Percentiles rank a stretch among this genome's conserved stretches.
phyloP scores from a whole-genome alignment of 2,797 vertebrate genomes.

The Crotalus adamanteus region DNA sequence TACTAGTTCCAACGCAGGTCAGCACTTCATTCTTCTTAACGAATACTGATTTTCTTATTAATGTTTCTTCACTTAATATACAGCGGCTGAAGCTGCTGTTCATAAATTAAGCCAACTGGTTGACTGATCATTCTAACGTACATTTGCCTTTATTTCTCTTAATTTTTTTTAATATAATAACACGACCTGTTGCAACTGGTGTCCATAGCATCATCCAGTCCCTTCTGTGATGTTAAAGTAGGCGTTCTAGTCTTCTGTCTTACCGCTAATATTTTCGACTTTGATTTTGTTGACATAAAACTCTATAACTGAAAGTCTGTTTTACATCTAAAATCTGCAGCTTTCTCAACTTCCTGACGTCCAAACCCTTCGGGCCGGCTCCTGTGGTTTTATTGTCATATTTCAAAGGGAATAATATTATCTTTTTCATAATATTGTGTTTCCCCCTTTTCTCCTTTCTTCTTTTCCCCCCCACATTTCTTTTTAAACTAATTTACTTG shows the following conservation, averaged over 20 bases:
- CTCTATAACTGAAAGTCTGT: neutral
- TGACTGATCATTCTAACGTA: neutral
- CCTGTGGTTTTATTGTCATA: conserved; percentile 19
- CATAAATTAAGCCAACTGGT: neutral
- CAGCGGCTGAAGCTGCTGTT: neutral
- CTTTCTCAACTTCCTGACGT: conserved; percentile 20
- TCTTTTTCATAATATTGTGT: neutral
- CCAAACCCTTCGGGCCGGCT: conserved; percentile 4
- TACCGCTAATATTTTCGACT: neutral
- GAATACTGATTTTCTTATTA: neutral
- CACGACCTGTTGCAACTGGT: neutral
- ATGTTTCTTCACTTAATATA: neutral
- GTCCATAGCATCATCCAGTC: neutral
- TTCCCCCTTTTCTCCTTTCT: conserved; percentile 14
- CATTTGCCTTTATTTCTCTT: neutral
- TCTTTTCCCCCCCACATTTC: neutral
- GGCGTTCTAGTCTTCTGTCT: neutral
- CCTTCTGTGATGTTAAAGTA: neutral
- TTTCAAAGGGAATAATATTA: neutral
- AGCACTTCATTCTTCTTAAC: neutral
- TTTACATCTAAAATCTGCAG: conserved; percentile 1
- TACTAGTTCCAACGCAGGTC: neutral
- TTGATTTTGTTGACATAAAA: neutral
- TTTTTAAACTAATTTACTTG: conserved; percentile 27
- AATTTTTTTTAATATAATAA: neutral